These are phyloP conservation scores for Helostoma temminkii DNA, from an alignment of 2,797 vertebrate genomes.

Conservation along the genomic window DNA sequence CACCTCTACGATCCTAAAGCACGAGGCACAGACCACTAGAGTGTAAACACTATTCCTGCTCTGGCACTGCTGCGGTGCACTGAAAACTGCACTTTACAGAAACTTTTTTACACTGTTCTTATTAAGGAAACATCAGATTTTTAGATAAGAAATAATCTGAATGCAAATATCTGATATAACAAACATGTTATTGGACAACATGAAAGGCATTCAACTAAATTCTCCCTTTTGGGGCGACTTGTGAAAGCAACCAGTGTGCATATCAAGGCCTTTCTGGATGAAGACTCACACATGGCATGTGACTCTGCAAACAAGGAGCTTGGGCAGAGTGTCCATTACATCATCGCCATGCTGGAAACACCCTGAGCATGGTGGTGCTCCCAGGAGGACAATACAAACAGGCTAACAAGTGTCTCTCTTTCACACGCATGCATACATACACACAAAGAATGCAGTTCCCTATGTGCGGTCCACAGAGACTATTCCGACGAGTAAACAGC, in stretches of 20 bases:
- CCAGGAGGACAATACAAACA: slow-evolving; percentile 74
- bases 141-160: too few species aligned
- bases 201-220: slow-evolving; percentile 4
- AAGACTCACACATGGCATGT: slow-evolving; percentile 74
- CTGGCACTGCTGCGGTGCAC: slow-evolving; percentile 2
- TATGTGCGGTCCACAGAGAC: slow-evolving; percentile 44
- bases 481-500: slow-evolving; percentile 58
- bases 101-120: not conserved
- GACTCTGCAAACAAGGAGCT: slow-evolving; percentile 81
- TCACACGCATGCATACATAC: slow-evolving; percentile 24
- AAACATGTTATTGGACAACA: too few species aligned
- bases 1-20: slow-evolving; percentile 74
- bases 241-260: slow-evolving; percentile 51
- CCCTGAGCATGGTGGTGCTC: slow-evolving; percentile 77
- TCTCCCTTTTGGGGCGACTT: too few species aligned
- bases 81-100: not conserved
- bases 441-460: slow-evolving; percentile 28
- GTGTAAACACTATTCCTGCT: slow-evolving; percentile 66
- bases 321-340: slow-evolving; percentile 77
- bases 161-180: too few species aligned
- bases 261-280: slow-evolving; percentile 32
- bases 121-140: not conserved
- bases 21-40: slow-evolving; percentile 63
- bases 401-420: slow-evolving; percentile 65
- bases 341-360: slow-evolving; percentile 77